Evolutionary conservation across 92 coral and sea anemone genomes (phyloP), one percentile per base, ranked within the genome.

Genomic region (Pocillopora grandis): DNA sequence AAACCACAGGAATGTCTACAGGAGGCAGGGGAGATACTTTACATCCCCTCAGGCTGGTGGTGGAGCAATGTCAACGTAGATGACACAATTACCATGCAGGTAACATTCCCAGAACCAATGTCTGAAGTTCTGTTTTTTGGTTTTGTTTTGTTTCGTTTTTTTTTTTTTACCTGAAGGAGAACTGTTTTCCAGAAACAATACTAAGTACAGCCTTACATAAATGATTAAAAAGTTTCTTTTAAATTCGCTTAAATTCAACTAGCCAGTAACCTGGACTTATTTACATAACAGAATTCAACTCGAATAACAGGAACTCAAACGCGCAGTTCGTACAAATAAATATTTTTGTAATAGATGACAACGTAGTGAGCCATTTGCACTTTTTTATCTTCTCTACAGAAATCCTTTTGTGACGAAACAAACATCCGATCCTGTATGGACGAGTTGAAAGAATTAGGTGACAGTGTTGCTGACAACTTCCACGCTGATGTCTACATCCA

Each of bases 41-140:
- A 80, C 83, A 87, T 93, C 84, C 97, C 97, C 80, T 93, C 97
- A 3, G 97, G 97, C 82, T 93, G 97, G 97, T 93, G 97, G 94
- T 93, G 94, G 95, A 91, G 93, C 76, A 80, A 89, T 71, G 75
- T 93, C n/a, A 91, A 89, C 70, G 83, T 91, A 36, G 91, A 91
- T 6, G 97, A 91, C 82, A 86, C 92, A 12, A 91, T 93, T 48
- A 69, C 92, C 10, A 36, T 91, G 20, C 90, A 93, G 94, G 97
- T 93, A 21, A 60, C 87, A 21, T 2, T 42, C 52, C 0, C 52
- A 42, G 8, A 2, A 42, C 5, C 4, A 42, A 2, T 42, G 52
- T 42, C 52, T 7, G 52, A 3, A 42, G 52, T 42, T 42, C 52
- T 42, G 52, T 3, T 42, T 42, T 42, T 42, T 42, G 52, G 4